These are phyloP conservation scores for Pygoscelis antarcticus DNA, from an alignment of 2,113 vertebrate genomes.

Conservation along the genomic window DNA sequence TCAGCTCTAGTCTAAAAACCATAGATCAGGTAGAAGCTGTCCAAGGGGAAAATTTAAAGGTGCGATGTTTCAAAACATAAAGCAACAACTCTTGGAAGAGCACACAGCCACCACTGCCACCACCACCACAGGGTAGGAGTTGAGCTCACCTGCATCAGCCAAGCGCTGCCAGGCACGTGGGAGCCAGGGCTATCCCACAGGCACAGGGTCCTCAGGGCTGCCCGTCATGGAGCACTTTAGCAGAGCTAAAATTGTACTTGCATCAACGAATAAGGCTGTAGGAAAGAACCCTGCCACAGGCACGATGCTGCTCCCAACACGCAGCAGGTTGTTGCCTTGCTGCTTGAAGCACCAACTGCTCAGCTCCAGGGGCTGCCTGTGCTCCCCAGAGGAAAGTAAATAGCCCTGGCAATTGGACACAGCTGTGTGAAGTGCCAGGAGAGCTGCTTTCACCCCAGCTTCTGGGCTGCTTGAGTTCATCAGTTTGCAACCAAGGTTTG, in stretches of 20 bases:
- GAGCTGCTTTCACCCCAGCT: too few species aligned
- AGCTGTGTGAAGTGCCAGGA: rapidly evolving
- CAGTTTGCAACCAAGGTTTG: neutral
- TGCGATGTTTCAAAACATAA: rapidly evolving
- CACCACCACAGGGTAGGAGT: neutral
- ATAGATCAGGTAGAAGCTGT: neutral
- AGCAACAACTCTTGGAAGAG: neutral
- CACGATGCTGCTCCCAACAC: rapidly evolving
- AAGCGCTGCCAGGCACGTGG: rapidly evolving
- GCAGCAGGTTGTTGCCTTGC: rapidly evolving
- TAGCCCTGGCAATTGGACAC: neutral
- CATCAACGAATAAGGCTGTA: rapidly evolving
- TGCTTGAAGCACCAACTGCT: neutral
- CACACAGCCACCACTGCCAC: neutral
- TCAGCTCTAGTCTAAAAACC: neutral
- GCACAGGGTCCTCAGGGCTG: neutral
- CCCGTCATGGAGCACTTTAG: rapidly evolving
- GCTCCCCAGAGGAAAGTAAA: rapidly evolving
- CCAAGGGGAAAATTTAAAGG: neutral
- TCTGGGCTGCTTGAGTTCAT: neutral
- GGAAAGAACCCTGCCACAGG: too few species aligned
- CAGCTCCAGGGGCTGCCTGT: neutral
- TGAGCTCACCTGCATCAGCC: neutral
- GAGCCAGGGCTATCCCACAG: neutral
- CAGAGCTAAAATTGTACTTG: rapidly evolving